These are phyloP conservation scores for Drosophila mettleri DNA, from an alignment of 2,888 invertebrate species.

Conservation along the genomic window DNA sequence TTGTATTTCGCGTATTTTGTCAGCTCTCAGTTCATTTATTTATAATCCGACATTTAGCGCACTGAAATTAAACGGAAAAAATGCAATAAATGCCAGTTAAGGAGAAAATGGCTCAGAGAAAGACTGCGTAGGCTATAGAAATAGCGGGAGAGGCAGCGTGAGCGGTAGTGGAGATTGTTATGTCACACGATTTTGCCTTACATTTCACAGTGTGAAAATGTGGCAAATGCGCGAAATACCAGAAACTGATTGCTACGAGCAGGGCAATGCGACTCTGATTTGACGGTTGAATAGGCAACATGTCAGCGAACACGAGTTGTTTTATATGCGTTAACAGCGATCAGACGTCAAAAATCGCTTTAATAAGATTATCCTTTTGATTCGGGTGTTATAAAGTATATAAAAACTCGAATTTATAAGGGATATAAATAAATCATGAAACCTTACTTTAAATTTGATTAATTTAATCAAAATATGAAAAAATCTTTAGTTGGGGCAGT, in stretches of 20 bases:
- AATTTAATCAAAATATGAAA: too few species aligned
- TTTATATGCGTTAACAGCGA: conserved; percentile 1
- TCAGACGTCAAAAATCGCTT: neutral
- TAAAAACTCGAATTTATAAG: neutral
- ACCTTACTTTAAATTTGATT: too few species aligned
- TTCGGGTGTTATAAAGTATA: neutral
- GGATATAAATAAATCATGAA: neutral
- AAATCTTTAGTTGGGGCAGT: neutral
- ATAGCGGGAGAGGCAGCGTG: neutral
- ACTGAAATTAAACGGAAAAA: conserved; percentile 44
- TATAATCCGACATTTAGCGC: conserved; percentile 42
- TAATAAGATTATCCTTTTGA: neutral
- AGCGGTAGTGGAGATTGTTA: conserved; percentile 28
- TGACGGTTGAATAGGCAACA: conserved; percentile 40
- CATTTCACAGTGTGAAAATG: conserved; percentile 60
- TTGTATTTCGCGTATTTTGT: conserved; percentile 46
- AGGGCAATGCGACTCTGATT: neutral
- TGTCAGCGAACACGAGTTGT: conserved; percentile 29
- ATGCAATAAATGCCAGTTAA: conserved; percentile 75
- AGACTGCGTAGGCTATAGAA: neutral
- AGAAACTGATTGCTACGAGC: conserved; percentile 19
- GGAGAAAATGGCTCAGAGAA: conserved; percentile 10
- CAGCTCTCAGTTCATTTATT: conserved; percentile 7
- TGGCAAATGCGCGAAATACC: conserved; percentile 57
- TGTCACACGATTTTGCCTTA: conserved; percentile 67